Evolutionary conservation across 2,113 vertebrate genomes (phyloP).

Genomic region (Prionailurus bengalensis): DNA sequence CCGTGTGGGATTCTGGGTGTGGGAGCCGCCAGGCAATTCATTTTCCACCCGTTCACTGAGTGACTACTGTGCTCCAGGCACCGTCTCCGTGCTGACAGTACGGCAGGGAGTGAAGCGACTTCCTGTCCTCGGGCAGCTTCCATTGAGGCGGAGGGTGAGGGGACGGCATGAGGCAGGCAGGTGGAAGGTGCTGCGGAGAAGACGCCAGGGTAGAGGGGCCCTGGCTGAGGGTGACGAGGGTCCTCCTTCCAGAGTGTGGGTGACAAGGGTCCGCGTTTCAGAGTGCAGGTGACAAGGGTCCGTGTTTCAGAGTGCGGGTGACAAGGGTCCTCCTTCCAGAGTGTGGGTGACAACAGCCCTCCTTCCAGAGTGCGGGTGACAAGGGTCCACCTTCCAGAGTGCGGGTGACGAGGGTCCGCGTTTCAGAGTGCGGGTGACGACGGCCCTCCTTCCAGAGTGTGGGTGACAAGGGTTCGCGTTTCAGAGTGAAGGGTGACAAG

Average conservation of each 20-base stretch:
- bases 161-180: background rate
- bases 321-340: too few relatives aligned
- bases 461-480: too few relatives aligned
- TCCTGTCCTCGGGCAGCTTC: background rate
- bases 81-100: accelerated
- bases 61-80: background rate
- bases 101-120: background rate
- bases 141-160: accelerated
- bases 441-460: too few relatives aligned
- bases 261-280: accelerated
- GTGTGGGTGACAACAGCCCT: accelerated
- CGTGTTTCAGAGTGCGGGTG: too few relatives aligned
- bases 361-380: too few relatives aligned
- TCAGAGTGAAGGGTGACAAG: too few relatives aligned
- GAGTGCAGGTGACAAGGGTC: too few relatives aligned
- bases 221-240: too few relatives aligned
- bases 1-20: accelerated
- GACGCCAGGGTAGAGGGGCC: accelerated
- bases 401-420: too few relatives aligned
- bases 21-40: background rate
- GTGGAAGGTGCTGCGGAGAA: accelerated
- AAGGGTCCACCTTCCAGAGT: accelerated
- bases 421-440: background rate
- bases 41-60: background rate
- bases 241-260: too few relatives aligned